Percentiles rank a stretch among this genome's conserved stretches.
These are phyloP conservation scores for Stenichneumon culpator DNA, from an alignment of 2,888 invertebrate genomes.

Conservation along the genomic window DNA sequence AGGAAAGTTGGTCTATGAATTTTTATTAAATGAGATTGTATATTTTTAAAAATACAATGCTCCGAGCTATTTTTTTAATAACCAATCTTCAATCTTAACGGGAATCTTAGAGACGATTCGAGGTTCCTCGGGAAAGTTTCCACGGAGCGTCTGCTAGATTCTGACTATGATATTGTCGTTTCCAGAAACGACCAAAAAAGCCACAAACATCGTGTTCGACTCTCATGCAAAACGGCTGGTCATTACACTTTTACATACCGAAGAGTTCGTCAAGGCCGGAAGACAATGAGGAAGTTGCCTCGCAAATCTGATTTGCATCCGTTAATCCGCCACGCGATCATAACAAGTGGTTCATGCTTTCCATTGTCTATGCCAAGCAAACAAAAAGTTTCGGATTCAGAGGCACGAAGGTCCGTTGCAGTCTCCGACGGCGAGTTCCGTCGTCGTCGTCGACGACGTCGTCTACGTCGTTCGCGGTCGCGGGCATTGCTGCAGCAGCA, in stretches of 20 bases:
- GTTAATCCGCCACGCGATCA: background rate
- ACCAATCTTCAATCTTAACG: background rate
- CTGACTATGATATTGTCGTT: background rate
- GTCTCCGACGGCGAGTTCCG: slow-evolving; percentile 12
- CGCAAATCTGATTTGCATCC: background rate
- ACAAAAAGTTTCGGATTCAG: background rate
- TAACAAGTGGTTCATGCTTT: background rate
- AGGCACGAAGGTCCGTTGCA: slow-evolving; percentile 2
- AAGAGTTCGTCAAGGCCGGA: background rate
- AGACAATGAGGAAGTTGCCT: background rate
- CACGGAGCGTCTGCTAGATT: background rate
- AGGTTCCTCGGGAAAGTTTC: background rate
- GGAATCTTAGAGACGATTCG: background rate
- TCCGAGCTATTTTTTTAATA: background rate
- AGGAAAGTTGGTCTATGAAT: background rate
- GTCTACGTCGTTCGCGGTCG: slow-evolving; percentile 56
- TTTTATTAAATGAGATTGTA: background rate
- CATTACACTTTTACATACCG: background rate
- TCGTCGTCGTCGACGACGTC: slow-evolving; percentile 44
- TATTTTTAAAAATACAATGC: background rate
- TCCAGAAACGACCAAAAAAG: too few relatives aligned
- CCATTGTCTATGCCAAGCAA: background rate
- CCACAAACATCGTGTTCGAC: too few relatives aligned
- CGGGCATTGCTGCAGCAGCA: slow-evolving; percentile 73
- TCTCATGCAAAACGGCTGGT: too few relatives aligned